Percentiles rank a stretch among this genome's conserved stretches.
Conservation (phyloP, 2,888 invertebrate genomes). For the Heliconius ethilla region DNA sequence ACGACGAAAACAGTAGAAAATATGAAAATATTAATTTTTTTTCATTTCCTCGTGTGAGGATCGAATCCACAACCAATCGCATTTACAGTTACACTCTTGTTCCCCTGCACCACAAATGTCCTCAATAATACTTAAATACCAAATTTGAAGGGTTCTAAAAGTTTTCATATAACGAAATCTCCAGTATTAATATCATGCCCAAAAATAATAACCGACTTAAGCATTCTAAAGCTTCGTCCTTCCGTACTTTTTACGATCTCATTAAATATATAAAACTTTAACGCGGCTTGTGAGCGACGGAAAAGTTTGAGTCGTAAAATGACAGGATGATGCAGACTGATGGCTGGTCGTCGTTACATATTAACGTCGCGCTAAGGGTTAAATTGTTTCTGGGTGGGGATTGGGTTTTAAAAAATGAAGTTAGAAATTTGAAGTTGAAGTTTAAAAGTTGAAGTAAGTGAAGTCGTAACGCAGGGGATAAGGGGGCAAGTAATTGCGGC, state of each 20-base stretch:
- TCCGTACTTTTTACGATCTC: conserved; percentile 40
- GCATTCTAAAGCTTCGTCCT: conserved; percentile 31
- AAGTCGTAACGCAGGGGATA: too few relatives aligned
- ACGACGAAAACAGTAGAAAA: too few relatives aligned
- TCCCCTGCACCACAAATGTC: not conserved
- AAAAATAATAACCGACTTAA: conserved; percentile 31
- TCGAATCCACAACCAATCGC: not conserved
- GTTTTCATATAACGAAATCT: conserved; percentile 1
- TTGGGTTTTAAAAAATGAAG: not conserved
- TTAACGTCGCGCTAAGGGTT: not conserved
- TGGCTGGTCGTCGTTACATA: conserved; percentile 15
- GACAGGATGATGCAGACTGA: conserved; percentile 33
- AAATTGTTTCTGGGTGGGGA: not conserved
- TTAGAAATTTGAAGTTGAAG: too few relatives aligned
- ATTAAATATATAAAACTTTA: conserved; percentile 41
- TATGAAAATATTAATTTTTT: not conserved
- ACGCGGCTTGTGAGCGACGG: conserved; percentile 40
- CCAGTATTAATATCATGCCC: conserved; percentile 11
- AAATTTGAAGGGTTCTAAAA: not conserved
- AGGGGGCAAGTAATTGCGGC: too few relatives aligned
- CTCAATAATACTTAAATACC: not conserved
- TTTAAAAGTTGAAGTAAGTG: too few relatives aligned
- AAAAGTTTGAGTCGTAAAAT: conserved; percentile 38
- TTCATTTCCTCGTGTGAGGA: not conserved
- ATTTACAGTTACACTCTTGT: not conserved